Percentiles rank a stretch among this genome's conserved stretches.
Conservation (phyloP, 2,113 vertebrate species). For the Felis catus region DNA sequence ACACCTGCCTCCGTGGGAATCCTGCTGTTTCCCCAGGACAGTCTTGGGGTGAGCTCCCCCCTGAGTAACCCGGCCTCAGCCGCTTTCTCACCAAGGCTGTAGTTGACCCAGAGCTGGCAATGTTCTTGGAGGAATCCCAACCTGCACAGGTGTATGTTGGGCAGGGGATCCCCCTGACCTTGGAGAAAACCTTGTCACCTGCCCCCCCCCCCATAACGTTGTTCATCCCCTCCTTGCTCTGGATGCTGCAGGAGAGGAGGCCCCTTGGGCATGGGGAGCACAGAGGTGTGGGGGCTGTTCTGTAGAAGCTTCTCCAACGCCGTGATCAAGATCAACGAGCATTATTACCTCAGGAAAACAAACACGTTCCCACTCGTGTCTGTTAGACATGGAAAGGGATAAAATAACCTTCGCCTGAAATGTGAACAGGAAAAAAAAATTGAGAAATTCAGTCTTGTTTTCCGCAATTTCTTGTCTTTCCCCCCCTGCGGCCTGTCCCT, state of each 20-base stretch:
- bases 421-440: background rate
- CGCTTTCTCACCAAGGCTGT: slow-evolving; percentile 62
- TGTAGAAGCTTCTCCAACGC: background rate
- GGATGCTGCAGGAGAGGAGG: slow-evolving; percentile 79
- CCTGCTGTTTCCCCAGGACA: slow-evolving; percentile 76
- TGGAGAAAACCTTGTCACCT: slow-evolving; percentile 40
- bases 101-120: slow-evolving; percentile 60
- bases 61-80: slow-evolving; percentile 2
- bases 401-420: background rate
- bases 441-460: background rate
- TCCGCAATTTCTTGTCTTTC: background rate
- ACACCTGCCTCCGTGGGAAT: slow-evolving; percentile 11
- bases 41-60: background rate
- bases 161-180: background rate
- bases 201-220: background rate
- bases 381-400: background rate
- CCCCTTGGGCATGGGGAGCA: slow-evolving; percentile 51
- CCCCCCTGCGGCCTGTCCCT: background rate
- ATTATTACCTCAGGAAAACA: slow-evolving; percentile 64
- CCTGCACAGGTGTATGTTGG: slow-evolving; percentile 64
- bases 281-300: slow-evolving; percentile 80
- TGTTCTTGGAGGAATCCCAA: slow-evolving; percentile 15
- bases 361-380: slow-evolving; percentile 79
- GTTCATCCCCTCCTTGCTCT: slow-evolving; percentile 43
- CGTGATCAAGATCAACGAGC: slow-evolving; percentile 65